Conservation (phyloP, 2,888 invertebrate genomes). For the Apamea sordens region DNA sequence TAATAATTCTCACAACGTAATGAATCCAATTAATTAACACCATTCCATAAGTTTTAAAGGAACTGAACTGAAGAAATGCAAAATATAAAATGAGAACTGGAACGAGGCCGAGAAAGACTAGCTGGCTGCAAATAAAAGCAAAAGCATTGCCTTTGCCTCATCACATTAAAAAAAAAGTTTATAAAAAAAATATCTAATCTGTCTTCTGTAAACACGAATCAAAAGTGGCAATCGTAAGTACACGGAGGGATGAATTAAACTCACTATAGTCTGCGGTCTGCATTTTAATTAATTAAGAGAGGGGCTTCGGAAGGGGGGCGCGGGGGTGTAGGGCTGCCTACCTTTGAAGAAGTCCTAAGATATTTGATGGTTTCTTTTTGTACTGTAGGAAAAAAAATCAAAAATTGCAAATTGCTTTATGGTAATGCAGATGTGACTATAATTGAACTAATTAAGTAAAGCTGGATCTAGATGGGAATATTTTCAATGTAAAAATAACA, state of each 20-base stretch:
- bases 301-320: slow-evolving; percentile 63
- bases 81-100: slow-evolving; percentile 53
- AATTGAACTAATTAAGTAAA: not conserved
- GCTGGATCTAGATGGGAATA: not conserved
- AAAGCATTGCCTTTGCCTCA: slow-evolving; percentile 49
- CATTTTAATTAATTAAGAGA: slow-evolving; percentile 89
- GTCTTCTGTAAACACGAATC: slow-evolving; percentile 72
- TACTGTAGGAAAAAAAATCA: no score
- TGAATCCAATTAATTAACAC: slow-evolving; percentile 59
- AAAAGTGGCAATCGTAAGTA: slow-evolving; percentile 79
- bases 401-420: no score
- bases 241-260: slow-evolving; percentile 75
- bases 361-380: slow-evolving; percentile 9
- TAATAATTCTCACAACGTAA: slow-evolving; percentile 17
- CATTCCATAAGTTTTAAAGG: slow-evolving; percentile 45
- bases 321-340: slow-evolving; percentile 50
- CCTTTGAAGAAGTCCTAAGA: slow-evolving; percentile 1
- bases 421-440: not conserved
- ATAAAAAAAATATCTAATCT: slow-evolving; percentile 46
- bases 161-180: slow-evolving; percentile 41
- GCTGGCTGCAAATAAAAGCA: slow-evolving; percentile 46
- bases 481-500: not conserved
- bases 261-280: slow-evolving; percentile 83
- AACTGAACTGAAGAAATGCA: slow-evolving; percentile 52
- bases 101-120: slow-evolving; percentile 45